Base-by-base conservation (phyloP, 2,888 invertebrate species). In the Drosophila prostipennis region DNA sequence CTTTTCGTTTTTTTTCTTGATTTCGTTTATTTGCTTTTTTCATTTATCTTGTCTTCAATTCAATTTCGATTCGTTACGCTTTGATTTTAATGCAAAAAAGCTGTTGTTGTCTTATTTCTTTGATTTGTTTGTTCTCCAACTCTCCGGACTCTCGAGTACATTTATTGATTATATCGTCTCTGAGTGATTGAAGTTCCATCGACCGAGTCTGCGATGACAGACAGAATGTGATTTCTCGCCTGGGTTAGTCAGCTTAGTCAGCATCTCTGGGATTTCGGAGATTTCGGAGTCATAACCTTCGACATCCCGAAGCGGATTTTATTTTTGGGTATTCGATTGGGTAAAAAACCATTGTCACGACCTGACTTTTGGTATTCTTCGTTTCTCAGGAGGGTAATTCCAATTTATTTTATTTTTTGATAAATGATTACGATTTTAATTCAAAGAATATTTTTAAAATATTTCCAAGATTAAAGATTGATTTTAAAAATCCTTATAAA, bases 261-360 rank as follows among this genome's bases (percentile, higher is more conserved):
- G 13, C 37, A 13, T 26, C 37, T 49, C 29, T 11, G 16, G 3
- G 46, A 39, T 46, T 32, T 23, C 6, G 7, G 29, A 29, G 29
- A 46, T 14, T 46, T 16, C 42, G 8, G 49, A 40, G 43, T 48
- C 54, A 36, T 49, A 70, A 70, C 70, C 71, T 71, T 63, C 42
- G 40, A 52, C 70, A 61, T 49, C 29, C 59, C 39, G 29, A 45
- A 39, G n/a, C 3, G 7, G 11, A 36, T n/a, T 57, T 59, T n/a
- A 29, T 29, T 52, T 39, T 60, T 37, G 42, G 58, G 57, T 52
- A 52, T 37, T 49, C 36, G 23, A 37, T 60, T n/a, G 14, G 59
- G 64, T 40, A 67, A 79, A 65, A 75, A 75, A 72, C 79, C 83
- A 82, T 80, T 86, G 83, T 83, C 82, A 82, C 86, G 82, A 82